phyloP scores from a whole-genome alignment of 2,797 vertebrate species.

The Chromobotia macracanthus region DNA sequence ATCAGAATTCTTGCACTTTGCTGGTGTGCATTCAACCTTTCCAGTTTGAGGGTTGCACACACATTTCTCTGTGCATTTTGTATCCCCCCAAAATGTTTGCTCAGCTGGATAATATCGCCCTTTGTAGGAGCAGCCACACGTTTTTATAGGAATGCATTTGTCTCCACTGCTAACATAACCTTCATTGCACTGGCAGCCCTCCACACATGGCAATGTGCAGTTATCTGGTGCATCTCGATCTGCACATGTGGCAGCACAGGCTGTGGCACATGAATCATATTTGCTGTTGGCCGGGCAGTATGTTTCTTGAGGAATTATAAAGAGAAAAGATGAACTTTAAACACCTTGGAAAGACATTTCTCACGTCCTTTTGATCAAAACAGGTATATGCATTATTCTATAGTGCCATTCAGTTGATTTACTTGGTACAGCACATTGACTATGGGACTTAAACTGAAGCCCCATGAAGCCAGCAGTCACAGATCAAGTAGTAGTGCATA shows the following conservation, averaged over 20 bases:
- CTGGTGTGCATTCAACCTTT: slow-evolving; percentile 61
- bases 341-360: background rate
- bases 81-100: slow-evolving; percentile 55
- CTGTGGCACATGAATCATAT: slow-evolving; percentile 73
- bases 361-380: background rate
- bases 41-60: slow-evolving; percentile 64
- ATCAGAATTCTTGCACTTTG: slow-evolving; percentile 63
- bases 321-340: background rate
- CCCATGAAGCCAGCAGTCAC: no score
- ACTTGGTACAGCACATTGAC: background rate
- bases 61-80: slow-evolving; percentile 66
- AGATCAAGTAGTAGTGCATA: no score
- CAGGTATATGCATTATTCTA: background rate
- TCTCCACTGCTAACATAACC: slow-evolving; percentile 61
- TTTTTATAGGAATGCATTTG: slow-evolving; percentile 47
- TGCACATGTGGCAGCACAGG: slow-evolving; percentile 71
- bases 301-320: background rate
- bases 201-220: slow-evolving; percentile 57
- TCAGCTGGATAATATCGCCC: slow-evolving; percentile 51
- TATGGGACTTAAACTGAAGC: background rate
- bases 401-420: background rate
- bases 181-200: slow-evolving; percentile 64
- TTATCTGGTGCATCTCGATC: slow-evolving; percentile 20
- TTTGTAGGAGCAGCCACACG: slow-evolving; percentile 55
- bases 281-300: slow-evolving; percentile 74